These are phyloP conservation scores for Caenorhabditis japonica DNA, from an alignment of 2,888 invertebrate species.

Conservation along the genomic window DNA sequence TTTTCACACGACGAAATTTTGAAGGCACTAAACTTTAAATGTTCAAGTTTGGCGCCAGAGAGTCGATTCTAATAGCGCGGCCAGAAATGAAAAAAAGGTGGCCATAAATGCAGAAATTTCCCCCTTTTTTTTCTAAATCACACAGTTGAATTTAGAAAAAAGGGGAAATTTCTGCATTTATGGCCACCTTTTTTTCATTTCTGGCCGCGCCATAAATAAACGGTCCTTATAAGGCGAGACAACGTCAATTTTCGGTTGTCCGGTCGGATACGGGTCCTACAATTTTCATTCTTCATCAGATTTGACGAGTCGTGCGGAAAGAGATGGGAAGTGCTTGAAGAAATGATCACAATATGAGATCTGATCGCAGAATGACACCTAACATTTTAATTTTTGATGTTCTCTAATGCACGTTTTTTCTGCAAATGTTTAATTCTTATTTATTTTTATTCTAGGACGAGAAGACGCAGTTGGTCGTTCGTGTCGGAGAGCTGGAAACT, in stretches of 20 bases:
- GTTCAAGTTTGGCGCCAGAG: no score
- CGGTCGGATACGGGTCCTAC: slow-evolving; percentile 32
- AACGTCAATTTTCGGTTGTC: slow-evolving; percentile 27
- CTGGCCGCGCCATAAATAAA: no score
- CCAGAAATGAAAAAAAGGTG: not conserved
- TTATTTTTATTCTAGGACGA: slow-evolving; percentile 19
- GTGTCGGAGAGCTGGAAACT: slow-evolving; percentile 43
- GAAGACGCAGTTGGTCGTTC: slow-evolving; percentile 29
- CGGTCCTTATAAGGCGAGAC: slow-evolving; percentile 34
- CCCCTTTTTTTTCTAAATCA: no score
- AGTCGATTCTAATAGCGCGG: no score
- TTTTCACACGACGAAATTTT: slow-evolving; percentile 9
- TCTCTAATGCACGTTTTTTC: not conserved
- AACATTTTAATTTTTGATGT: not conserved
- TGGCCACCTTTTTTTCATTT: no score
- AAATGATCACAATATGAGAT: slow-evolving; percentile 18
- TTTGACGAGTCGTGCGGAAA: slow-evolving; percentile 14
- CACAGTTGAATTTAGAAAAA: no score
- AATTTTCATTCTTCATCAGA: not conserved
- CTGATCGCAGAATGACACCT: slow-evolving; percentile 16
- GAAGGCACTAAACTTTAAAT: no score
- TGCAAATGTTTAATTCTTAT: not conserved
- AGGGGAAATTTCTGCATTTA: no score
- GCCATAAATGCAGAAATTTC: no score
- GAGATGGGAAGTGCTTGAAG: slow-evolving; percentile 6